Base-by-base conservation (phyloP, 1,140 invertebrate genomes). In the Penaeus chinensis region DNA sequence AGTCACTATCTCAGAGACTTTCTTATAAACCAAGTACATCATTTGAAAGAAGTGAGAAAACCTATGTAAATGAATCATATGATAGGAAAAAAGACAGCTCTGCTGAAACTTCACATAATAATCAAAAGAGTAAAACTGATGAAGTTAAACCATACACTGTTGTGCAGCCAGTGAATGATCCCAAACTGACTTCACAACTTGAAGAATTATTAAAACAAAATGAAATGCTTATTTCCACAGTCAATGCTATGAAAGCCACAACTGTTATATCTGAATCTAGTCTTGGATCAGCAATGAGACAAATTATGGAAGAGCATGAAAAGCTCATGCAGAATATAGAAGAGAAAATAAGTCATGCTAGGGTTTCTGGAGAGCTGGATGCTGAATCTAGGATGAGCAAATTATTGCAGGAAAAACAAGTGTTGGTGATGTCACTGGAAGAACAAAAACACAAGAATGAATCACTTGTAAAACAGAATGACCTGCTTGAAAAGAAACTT, bases 301-400 rank as follows among this genome's bases (percentile, higher is more conserved):
- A 77, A 32, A 69, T 83, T 5, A 82, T 87, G 69, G 80, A 82
- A 63, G 42, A 82, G 54, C 42, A 86, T 61, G 76, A 62, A 37
- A 86, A 80, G 24, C 20, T 86, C 71, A 87, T 87, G 61, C 65
- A 87, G 37, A 82, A 83, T 42, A 83, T 87, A 65, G 81, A 82
- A 22, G 69, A 83, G 61, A 87, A 83, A 77, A 63, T 87, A 42
- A 65, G 19, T 22, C 22, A 54, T 82, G 60, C 69, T 62, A 27
- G 5, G 65, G 24, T 42, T 61, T 77, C 69, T 54, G 27, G 47
- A 1, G 32, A n/a, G 37, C 24, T 22, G 61, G 54, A 87, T 32
- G 47, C 37, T 66, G 80, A 87, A 42, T 42, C 32, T 20, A 76
- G 62, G 37, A 16, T 87, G 19, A 78, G 2, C 13, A 42, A 83